A percentile compares a stretch with the other conserved stretches of the same genome.
phyloP scores from a whole-genome alignment of 2,113 vertebrate genomes.

The Laticauda laticaudata region DNA sequence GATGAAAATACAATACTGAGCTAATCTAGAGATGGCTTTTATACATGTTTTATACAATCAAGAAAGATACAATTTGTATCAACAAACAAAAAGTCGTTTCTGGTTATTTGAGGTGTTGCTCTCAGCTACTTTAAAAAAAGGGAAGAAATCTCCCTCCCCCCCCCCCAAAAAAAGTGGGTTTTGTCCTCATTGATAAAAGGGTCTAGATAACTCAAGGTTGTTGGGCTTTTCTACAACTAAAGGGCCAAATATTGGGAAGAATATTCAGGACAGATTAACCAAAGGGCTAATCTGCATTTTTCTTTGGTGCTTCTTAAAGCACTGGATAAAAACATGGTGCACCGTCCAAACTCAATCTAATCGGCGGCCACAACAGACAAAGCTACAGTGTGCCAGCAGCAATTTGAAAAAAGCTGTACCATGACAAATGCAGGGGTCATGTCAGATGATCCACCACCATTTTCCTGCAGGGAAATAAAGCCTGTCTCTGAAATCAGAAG shows the following conservation, averaged over 20 bases:
- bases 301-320: not conserved
- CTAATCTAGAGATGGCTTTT: slow-evolving; percentile 83
- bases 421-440: no score
- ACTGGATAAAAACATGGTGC: not conserved
- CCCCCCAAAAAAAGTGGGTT: slow-evolving; percentile 49
- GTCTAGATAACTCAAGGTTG: slow-evolving; percentile 6
- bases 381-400: not conserved
- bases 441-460: no score
- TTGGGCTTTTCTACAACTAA: not conserved
- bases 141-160: slow-evolving; percentile 41
- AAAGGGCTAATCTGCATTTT: not conserved
- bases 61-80: slow-evolving; percentile 99
- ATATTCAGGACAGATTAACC: not conserved
- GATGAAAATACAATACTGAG: slow-evolving; percentile 87
- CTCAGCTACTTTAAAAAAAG: slow-evolving; percentile 82
- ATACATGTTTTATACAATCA: slow-evolving; percentile 96
- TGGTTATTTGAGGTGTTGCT: slow-evolving; percentile 92
- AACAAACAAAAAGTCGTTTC: slow-evolving; percentile 99
- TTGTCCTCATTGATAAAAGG: slow-evolving; percentile 37
- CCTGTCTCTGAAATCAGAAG: not conserved
- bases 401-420: not conserved
- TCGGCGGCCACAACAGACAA: not conserved
- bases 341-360: not conserved
- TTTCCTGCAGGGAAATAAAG: not conserved
- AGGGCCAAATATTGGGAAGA: not conserved